Conservation (phyloP, 2,113 vertebrate genomes). For the Xiphias gladius region DNA sequence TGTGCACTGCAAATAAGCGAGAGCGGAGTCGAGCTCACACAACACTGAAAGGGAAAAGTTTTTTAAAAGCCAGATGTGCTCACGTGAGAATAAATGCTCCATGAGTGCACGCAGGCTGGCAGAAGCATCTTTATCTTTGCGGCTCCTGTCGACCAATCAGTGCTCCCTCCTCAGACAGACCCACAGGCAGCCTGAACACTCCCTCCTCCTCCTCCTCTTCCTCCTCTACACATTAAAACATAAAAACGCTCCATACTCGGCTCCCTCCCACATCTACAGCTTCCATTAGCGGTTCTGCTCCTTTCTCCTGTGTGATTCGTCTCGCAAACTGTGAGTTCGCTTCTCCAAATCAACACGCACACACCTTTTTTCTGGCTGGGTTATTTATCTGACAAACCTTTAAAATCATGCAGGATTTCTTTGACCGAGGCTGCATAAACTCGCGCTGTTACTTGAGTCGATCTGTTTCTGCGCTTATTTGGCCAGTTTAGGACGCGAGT, state of each 20-base stretch:
- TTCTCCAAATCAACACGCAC: background rate
- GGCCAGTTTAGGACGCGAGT: background rate
- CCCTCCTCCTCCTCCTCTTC: slow-evolving; percentile 10
- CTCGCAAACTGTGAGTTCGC: slow-evolving; percentile 66
- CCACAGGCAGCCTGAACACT: slow-evolving; percentile 11
- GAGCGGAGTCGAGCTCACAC: background rate
- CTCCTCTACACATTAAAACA: slow-evolving; percentile 19
- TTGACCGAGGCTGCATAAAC: background rate
- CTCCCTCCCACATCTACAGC: slow-evolving; percentile 55
- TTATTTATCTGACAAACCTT: background rate
- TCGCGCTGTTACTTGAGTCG: background rate
- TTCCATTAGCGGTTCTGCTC: slow-evolving; percentile 26
- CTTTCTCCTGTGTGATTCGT: slow-evolving; percentile 33
- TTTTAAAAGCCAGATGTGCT: too few relatives aligned
- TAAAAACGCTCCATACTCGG: background rate
- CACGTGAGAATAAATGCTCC: background rate
- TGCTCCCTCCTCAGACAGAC: background rate
- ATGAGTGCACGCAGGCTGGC: background rate
- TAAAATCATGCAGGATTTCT: background rate
- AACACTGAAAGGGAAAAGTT: background rate
- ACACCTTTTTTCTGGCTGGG: background rate
- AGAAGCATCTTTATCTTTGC: slow-evolving; percentile 20
- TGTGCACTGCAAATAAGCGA: background rate
- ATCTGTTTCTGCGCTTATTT: background rate
- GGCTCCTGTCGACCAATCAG: slow-evolving; percentile 45